Evolutionary conservation across 23 tunicate genomes (phyloP), one percentile per base, ranked within the genome.

Genomic region (Diplosoma virens): DNA sequence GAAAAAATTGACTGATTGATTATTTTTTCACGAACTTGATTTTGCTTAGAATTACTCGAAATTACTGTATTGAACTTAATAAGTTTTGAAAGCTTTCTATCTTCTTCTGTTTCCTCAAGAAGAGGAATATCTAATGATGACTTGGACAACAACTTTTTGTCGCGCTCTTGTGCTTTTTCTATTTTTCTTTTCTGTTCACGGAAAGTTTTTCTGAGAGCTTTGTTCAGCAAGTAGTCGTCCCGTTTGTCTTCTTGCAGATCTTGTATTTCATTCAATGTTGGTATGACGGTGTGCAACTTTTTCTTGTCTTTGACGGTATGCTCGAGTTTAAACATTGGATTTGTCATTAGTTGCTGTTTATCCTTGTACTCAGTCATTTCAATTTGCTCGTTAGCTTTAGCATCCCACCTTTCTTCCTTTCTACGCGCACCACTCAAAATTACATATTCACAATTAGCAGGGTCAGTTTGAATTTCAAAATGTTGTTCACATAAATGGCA

Each of bases 391-490:
- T 94, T 94, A 21, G 79, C 81, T 73, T 94, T 84, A 27, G 84
- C 85, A 59, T 94, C 75, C 98, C 98, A 94, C 72, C 95, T 61
- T 41, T 89, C 88, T 60, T 87, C 94, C 35, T 94, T 89, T 30
- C 98, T 60, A 25, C 98, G 59, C 0, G 95, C 93, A 4, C 98
- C 98, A 47, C 95, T 87, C 54, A 94, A 33, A 9, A 87, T 82
- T 25, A 79, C 87, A 76, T 94, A 94, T n/a, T 94, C 90, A 75
- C 93, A 94, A 55, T 94, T 94, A 0, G 86, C 87, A 9, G 98
- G 98, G 59, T 94, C 98, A 11, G 98, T 94, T 56, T 89, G 94
- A 53, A 94, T 94, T 73, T 94, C 98, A 56, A 87, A 81, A 67
- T 87, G 37, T 79, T 94, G 94, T 18, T 65, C 82, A 58, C 98